Evolutionary conservation across 2,113 vertebrate species (phyloP).

Genomic region (Salvelinus namaycush): DNA sequence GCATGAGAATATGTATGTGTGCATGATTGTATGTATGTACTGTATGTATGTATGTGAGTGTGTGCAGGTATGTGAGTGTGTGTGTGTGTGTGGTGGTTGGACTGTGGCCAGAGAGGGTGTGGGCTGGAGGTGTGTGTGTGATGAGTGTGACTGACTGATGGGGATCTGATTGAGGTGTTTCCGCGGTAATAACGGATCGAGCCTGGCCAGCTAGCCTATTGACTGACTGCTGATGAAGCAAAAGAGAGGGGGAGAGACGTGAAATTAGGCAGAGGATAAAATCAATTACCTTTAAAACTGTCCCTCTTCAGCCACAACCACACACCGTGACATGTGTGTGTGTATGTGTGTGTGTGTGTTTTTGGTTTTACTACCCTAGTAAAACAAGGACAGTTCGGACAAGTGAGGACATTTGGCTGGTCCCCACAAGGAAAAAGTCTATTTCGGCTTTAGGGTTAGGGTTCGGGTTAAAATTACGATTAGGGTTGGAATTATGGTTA

Average conservation of each 20-base stretch:
- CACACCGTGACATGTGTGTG: slow-evolving; percentile 20
- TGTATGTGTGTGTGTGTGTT: slow-evolving; percentile 30
- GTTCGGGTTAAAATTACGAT: too few species aligned
- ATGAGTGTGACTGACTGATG: slow-evolving; percentile 68
- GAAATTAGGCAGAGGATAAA: slow-evolving; percentile 74
- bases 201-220: slow-evolving; percentile 66
- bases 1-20: slow-evolving; percentile 7
- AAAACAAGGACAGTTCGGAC: too few species aligned
- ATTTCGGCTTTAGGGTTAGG: too few species aligned
- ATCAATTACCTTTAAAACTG: slow-evolving; percentile 76
- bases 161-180: slow-evolving; percentile 77
- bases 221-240: slow-evolving; percentile 77
- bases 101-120: slow-evolving; percentile 11
- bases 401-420: too few species aligned
- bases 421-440: too few species aligned
- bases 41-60: not conserved
- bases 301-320: slow-evolving; percentile 60
- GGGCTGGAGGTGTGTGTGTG: slow-evolving; percentile 4
- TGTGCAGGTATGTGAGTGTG: slow-evolving; percentile 15
- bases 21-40: slow-evolving; percentile 17
- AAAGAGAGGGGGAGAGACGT: slow-evolving; percentile 44
- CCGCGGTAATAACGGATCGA: slow-evolving; percentile 70
- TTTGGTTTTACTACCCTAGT: too few species aligned
- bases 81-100: not conserved
- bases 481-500: too few species aligned